Conservation (phyloP, 2,888 invertebrate genomes). For the Tipula vernalis region DNA sequence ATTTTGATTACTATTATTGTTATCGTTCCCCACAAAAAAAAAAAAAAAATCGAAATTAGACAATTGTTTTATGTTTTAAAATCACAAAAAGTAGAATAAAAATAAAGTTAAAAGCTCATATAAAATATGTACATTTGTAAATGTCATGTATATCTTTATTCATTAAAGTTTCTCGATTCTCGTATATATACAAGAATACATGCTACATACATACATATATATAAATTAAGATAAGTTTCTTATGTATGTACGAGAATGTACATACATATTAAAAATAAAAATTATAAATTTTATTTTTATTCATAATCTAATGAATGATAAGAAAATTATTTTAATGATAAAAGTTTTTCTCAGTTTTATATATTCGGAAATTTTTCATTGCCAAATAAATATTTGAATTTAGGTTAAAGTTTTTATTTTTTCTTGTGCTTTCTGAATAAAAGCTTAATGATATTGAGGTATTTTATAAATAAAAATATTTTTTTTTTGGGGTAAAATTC, state of each 20-base stretch:
- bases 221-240: neutral
- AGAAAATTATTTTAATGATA: conserved; percentile 4
- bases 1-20: neutral
- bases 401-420: neutral
- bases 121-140: conserved; percentile 4
- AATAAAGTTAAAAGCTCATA: neutral
- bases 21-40: neutral
- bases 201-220: neutral
- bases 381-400: neutral
- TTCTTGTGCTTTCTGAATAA: neutral
- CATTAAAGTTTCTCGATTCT: neutral
- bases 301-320: conserved; percentile 4
- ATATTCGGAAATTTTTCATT: neutral
- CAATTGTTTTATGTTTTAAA: neutral
- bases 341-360: neutral
- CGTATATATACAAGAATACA: neutral
- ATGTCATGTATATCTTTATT: neutral
- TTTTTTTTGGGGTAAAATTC: neutral
- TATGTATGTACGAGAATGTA: neutral
- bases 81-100: neutral
- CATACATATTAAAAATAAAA: neutral
- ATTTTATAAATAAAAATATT: neutral
- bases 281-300: neutral
- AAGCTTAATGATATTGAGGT: neutral
- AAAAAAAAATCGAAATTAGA: neutral